Evolutionary conservation across 1,140 invertebrate species (phyloP).

Genomic region (Papilio aristodemus): DNA sequence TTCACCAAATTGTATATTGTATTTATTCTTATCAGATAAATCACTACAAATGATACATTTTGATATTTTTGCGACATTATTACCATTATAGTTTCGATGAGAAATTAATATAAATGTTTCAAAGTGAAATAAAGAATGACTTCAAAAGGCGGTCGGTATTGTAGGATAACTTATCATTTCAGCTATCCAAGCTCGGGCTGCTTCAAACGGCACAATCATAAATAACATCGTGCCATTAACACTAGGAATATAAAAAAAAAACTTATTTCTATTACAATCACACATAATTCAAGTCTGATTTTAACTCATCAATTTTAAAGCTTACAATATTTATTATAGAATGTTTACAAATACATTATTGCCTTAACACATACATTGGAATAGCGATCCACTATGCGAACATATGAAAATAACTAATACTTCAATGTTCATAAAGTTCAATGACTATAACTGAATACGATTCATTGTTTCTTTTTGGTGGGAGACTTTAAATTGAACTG

Average conservation of each 20-base stretch:
- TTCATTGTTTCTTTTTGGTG: too few relatives aligned
- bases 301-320: not conserved
- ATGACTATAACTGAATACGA: not conserved
- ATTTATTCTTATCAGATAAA: slow-evolving; percentile 4
- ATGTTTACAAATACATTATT: slow-evolving; percentile 11
- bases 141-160: not conserved
- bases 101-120: not conserved
- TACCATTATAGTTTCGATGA: not conserved
- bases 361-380: slow-evolving; percentile 8
- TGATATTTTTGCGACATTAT: not conserved
- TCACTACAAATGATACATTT: slow-evolving; percentile 16
- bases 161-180: too few relatives aligned
- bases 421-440: not conserved
- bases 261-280: slow-evolving; percentile 10
- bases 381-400: not conserved
- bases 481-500: too few relatives aligned
- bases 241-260: slow-evolving; percentile 10
- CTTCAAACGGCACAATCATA: too few relatives aligned
- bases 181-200: not conserved
- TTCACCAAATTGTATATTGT: slow-evolving; percentile 21
- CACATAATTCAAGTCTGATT: slow-evolving; percentile 2
- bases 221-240: not conserved
- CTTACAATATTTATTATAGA: slow-evolving; percentile 1
- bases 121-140: not conserved
- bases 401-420: not conserved